A percentile compares a stretch with the other conserved stretches of the same genome.
These are phyloP conservation scores for Pseudopipra pipra DNA, from an alignment of 2,113 vertebrate species.

Conservation along the genomic window DNA sequence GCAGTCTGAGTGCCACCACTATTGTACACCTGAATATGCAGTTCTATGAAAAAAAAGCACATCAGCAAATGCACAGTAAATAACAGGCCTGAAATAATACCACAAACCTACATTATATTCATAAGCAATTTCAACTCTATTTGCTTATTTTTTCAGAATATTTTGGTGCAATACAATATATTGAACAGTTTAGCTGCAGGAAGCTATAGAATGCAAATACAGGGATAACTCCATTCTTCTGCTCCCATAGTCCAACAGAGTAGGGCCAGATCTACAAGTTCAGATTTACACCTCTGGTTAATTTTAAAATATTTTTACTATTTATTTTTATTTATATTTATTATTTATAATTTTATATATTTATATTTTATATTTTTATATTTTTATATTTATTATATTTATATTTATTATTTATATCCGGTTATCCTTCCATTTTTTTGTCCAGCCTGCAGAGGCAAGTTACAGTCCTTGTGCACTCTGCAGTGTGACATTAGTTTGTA, in stretches of 20 bases:
- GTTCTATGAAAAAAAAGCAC: not conserved
- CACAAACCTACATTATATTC: constrained; percentile 27
- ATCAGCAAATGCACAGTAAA: constrained; percentile 50
- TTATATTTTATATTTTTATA: too few relatives aligned
- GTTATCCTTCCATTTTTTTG: not conserved
- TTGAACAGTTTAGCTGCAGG: not conserved
- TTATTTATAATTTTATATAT: too few relatives aligned
- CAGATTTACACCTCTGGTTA: not conserved
- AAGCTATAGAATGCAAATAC: not conserved
- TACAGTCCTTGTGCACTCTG: not conserved
- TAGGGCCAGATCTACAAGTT: not conserved
- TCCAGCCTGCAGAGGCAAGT: not conserved
- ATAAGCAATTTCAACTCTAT: constrained; percentile 50
- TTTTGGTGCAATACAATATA: constrained; percentile 12
- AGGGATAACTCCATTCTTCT: not conserved
- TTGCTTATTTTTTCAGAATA: constrained; percentile 36
- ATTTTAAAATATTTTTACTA: not conserved
- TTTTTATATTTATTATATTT: too few relatives aligned
- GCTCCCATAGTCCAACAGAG: not conserved
- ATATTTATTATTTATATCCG: not conserved
- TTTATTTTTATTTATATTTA: too few relatives aligned
- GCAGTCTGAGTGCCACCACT: not conserved
- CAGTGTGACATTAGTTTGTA: not conserved
- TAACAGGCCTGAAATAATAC: constrained; percentile 32
- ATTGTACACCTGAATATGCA: constrained; percentile 24